Evolutionary conservation across 2,888 invertebrate species (phyloP), one percentile per base, ranked within the genome.

Genomic region (Sarcophaga subvicina): DNA sequence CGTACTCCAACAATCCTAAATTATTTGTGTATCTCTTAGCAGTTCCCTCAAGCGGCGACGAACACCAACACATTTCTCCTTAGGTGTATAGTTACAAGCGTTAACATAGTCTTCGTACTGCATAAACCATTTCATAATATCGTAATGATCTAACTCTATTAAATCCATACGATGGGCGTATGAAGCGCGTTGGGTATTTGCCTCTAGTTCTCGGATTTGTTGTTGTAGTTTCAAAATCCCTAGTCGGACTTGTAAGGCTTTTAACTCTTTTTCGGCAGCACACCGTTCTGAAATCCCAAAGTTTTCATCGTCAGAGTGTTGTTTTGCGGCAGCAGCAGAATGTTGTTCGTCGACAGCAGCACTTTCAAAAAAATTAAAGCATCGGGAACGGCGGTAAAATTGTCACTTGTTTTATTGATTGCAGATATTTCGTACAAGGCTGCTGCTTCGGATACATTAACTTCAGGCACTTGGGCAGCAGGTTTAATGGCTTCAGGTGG

Each of bases 1-100:
- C 27, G 27, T 27, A 27, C 4, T 27, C 27, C 27, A 27, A 27
- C 5, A 78, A 47, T 6, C 78, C 72, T 22, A 66, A 10, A 63
- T 60, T 80, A 4, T 27, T 25, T 1, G 63, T 45, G 5, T 71
- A 66, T 17, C n/a, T 71, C 59, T 72, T 80, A 25, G 80, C 72
- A 2, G 80, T 80, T 1, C 71, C 72, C 14, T 72, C 80, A 2
- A 72, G n/a, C 80, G 37, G 4, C 80, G 72, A 4, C 66, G 72
- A 14, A 64, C 14, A 1, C 27, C 72, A 3, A 80, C 22, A 12
- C 72, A 80, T n/a, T 27, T 27, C 27, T 27, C 27, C 27, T 27
- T 27, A 3, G 27, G 27, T 27, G 4, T 27, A 27, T 27, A 27
- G 27, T 27, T 27, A 27, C 27, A 27, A 3, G 27, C 20, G 20